Evolutionary conservation across 2,888 invertebrate genomes (phyloP).

Genomic region (Cacoxenus indagator): DNA sequence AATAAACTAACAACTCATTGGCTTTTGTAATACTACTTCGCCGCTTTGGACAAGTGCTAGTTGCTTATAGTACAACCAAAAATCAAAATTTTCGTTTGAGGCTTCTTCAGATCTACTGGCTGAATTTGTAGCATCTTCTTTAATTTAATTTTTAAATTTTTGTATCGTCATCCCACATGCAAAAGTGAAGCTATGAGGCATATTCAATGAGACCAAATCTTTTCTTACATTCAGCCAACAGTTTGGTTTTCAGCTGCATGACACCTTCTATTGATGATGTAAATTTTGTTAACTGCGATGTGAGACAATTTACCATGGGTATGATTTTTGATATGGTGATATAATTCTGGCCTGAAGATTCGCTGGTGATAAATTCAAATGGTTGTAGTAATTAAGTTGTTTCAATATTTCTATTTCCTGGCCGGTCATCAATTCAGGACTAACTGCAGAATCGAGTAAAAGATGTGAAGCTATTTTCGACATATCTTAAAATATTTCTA

Average conservation of each 20-base stretch:
- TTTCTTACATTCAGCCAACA: neutral
- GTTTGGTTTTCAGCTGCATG: neutral
- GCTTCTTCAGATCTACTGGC: neutral
- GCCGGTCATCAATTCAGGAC: neutral
- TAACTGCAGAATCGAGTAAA: neutral
- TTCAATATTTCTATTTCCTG: neutral
- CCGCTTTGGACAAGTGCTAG: neutral
- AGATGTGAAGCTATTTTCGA: neutral
- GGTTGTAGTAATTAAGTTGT: neutral
- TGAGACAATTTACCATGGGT: neutral
- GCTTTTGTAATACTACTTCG: neutral
- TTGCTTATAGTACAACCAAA: neutral
- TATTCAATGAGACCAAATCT: neutral
- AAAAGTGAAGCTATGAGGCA: neutral
- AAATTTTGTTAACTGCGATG: neutral
- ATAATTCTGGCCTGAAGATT: neutral
- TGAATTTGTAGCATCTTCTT: neutral
- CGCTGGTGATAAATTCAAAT: neutral
- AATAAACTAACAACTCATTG: neutral
- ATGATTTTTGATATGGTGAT: neutral
- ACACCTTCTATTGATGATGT: too few species aligned
- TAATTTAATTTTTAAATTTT: neutral
- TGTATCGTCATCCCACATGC: neutral
- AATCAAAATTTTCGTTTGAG: neutral
- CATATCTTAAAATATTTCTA: neutral